phyloP scores from a whole-genome alignment of 2,113 vertebrate genomes.

The Odontesthes bonariensis region DNA sequence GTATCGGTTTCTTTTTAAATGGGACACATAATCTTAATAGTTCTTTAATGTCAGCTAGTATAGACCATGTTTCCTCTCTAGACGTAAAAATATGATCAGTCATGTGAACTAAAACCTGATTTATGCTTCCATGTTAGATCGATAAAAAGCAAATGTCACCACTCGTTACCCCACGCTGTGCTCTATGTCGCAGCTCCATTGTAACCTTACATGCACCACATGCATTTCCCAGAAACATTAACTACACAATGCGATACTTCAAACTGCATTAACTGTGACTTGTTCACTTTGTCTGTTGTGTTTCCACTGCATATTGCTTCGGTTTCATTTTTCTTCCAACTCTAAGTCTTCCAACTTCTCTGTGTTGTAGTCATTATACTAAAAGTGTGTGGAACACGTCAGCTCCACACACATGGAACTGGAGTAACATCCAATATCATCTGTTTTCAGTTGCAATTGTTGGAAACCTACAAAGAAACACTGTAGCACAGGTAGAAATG shows the following conservation, averaged over 20 bases:
- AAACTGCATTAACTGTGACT: background rate
- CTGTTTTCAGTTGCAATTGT: background rate
- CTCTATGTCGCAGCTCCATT: background rate
- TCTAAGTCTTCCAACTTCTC: background rate
- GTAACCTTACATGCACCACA: too few relatives aligned
- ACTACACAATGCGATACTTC: background rate
- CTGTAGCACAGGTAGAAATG: background rate
- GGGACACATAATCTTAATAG: background rate
- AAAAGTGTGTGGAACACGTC: background rate
- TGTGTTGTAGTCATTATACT: background rate
- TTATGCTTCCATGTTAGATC: background rate
- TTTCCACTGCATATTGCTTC: background rate
- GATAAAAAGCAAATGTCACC: background rate
- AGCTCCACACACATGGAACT: background rate
- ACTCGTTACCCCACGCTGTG: background rate
- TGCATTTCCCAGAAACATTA: background rate
- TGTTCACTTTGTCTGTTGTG: background rate
- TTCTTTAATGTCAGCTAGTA: background rate
- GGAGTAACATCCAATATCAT: background rate
- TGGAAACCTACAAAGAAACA: background rate
- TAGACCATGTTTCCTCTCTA: background rate
- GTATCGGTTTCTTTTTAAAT: background rate
- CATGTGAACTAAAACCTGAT: background rate
- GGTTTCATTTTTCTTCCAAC: background rate
- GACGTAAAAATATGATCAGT: too few relatives aligned